Percentiles rank a stretch among this genome's conserved stretches.
Conservation (phyloP, 1,140 invertebrate species). For the Plodia interpunctella region DNA sequence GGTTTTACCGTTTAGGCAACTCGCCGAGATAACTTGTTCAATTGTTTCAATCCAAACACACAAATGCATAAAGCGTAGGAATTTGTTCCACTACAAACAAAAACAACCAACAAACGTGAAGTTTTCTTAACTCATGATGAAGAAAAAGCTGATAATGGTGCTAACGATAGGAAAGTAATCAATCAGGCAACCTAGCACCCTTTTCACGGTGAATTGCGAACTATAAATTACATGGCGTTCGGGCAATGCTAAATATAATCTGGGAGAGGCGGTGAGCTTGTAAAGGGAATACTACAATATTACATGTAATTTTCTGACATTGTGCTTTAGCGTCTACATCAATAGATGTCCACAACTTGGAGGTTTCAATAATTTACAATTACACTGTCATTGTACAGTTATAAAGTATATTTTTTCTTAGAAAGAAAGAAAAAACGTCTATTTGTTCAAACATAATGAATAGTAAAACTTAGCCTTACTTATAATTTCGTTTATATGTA, state of each 20-base stretch:
- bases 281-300: slow-evolving; percentile 1
- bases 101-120: neutral
- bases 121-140: neutral
- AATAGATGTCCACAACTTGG: no score
- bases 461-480: no score
- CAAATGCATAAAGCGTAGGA: neutral
- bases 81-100: neutral
- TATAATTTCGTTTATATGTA: no score
- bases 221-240: slow-evolving; percentile 32
- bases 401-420: no score
- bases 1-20: slow-evolving; percentile 42
- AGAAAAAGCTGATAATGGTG: neutral
- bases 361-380: no score
- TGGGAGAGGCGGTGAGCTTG: slow-evolving; percentile 27
- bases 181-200: slow-evolving; percentile 24
- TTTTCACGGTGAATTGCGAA: slow-evolving; percentile 38
- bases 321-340: no score
- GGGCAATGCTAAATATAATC: slow-evolving; percentile 42
- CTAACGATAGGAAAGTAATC: slow-evolving; percentile 19
- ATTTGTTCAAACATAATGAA: no score
- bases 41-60: slow-evolving; percentile 23
- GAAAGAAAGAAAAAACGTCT: no score
- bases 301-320: neutral
- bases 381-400: no score
- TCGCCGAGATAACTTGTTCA: neutral